Evolutionary conservation across 2,113 vertebrate species (phyloP), one percentile per base, ranked within the genome.

Genomic region (Brachyistius frenatus): DNA sequence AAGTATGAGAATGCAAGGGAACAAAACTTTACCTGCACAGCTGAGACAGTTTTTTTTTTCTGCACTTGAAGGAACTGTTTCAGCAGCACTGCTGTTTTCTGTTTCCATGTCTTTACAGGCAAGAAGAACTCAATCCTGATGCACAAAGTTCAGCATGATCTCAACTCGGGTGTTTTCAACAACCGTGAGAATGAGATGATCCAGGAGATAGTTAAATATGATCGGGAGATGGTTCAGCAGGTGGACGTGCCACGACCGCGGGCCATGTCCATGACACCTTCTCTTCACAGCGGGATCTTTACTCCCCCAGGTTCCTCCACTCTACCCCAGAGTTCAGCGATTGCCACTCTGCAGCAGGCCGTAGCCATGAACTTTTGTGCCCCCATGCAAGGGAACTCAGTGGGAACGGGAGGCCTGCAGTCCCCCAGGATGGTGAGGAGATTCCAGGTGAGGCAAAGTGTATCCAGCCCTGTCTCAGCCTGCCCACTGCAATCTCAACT

Each of bases 161-260:
- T 99, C 74, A 97, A 96, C 94, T 97, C 98, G 0, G 98, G 98
- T 0, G 96, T 99, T 73, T 99, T 99, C 95, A 99, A 99, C 95
- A 99, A 98, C 94, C 97, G 93, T 15, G 98, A 99, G 93, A 99
- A 99, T 2, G 98, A 99, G 87, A 97, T 99, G 93, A 99, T 99
- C 88, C 98, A 99, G 90, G 97, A 99, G 93, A 99, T 99, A 0
- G 98, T 99, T 64, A 99, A 99, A 89, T 99, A 99, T 1, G 98
- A 99, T 83, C 95, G 98, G 4, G 97, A 99, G 94, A 99, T 99
- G 98, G 97, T 96, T 57, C 96, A 98, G 81, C 96, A 97, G 85
- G 96, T 97, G 0, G 97, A 97, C 52, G 90, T 95, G 53, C 96
- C 95, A 44, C 95, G 95, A 35, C 95, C 94, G 2, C 93, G 93